These are phyloP conservation scores for Antennarius maculatus DNA, from an alignment of 2,797 vertebrate species.

Conservation along the genomic window DNA sequence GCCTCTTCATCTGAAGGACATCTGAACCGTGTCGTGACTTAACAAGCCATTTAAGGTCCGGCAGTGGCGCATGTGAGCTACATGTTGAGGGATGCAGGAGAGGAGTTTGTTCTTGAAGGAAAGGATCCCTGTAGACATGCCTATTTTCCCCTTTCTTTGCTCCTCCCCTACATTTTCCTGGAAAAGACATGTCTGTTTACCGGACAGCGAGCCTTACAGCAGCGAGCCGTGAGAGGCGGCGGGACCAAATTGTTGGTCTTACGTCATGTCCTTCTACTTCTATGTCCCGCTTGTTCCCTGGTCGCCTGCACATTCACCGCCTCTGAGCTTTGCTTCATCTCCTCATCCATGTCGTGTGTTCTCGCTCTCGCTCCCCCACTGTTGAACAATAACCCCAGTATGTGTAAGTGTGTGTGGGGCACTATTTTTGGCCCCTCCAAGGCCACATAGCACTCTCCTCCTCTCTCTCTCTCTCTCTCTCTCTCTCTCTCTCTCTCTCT, in stretches of 20 bases:
- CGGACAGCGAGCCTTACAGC: constrained; percentile 37
- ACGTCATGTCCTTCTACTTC: constrained; percentile 61
- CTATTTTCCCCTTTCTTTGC: constrained; percentile 9
- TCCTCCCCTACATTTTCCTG: constrained; percentile 67
- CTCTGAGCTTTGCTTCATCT: constrained; percentile 59
- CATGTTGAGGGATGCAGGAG: constrained; percentile 22
- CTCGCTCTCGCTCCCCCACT: constrained; percentile 31
- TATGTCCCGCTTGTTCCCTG: constrained; percentile 50
- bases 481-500: constrained; percentile 25
- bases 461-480: constrained; percentile 40
- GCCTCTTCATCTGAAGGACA: constrained; percentile 19
- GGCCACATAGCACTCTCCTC: constrained; percentile 67
- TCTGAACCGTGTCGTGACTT: constrained; percentile 26
- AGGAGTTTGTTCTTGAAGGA: constrained; percentile 50
- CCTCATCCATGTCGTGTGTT: constrained; percentile 50
- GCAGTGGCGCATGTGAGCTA: constrained; percentile 22
- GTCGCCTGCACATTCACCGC: constrained; percentile 39
- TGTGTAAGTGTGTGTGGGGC: constrained; percentile 47
- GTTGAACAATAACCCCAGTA: constrained; percentile 80
- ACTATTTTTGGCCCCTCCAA: constrained; percentile 80
- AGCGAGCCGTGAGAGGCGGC: constrained; percentile 13
- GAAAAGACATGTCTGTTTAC: constrained; percentile 58
- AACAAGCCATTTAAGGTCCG: constrained; percentile 28
- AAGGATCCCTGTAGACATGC: constrained; percentile 40
- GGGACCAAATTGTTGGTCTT: constrained; percentile 48